Base-by-base conservation (phyloP, 2,888 invertebrate genomes). In the Trypoxylon attenuatum region DNA sequence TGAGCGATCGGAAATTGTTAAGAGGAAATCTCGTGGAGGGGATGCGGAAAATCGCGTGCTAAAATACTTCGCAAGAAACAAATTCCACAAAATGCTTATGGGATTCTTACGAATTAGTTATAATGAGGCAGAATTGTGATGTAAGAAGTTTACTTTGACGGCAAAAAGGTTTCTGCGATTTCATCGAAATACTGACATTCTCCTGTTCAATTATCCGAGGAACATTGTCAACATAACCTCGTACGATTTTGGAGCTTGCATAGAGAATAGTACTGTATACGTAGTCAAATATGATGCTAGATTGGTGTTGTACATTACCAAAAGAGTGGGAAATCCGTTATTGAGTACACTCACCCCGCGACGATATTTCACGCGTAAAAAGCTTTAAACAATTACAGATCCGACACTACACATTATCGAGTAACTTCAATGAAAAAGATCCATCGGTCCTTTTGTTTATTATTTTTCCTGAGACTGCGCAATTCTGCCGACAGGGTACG, bases 381-480 rank as follows among this genome's bases (percentile, higher is more conserved):
- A 64, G 66, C 73, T 69, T 76, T 63, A 75, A 69, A 71, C 70
- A 66, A 66, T 51, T 56, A 60, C 60, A 45, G 46, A 68, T 49
- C 68, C 70, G 58, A 75, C 55, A 59, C 73, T 47, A 76, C 46
- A 67, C 77, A 81, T 75, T 61, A 68, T 69, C 65, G 64, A 27
- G 41, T 49, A 73, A 61, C 67, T 66, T 68, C 61, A 64, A 45
- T 59, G 43, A 65, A 76, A 69, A 76, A 70, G 67, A 74, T 67
- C 67, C 69, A 74, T 75, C 62, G 73, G 59, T 74, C 72, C 73
- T 78, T 78, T 78, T 78, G 80, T 79, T 83, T 81, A 81, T 80
- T 80, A 76, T 80, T 77, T 71, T 80, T 74, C 64, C 47, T 58
- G 73, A 68, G 72, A 67, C 59, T 77, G 75, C 73, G 71, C 71